Conservation (phyloP, 2,888 invertebrate genomes). For the Agriopis marginaria region DNA sequence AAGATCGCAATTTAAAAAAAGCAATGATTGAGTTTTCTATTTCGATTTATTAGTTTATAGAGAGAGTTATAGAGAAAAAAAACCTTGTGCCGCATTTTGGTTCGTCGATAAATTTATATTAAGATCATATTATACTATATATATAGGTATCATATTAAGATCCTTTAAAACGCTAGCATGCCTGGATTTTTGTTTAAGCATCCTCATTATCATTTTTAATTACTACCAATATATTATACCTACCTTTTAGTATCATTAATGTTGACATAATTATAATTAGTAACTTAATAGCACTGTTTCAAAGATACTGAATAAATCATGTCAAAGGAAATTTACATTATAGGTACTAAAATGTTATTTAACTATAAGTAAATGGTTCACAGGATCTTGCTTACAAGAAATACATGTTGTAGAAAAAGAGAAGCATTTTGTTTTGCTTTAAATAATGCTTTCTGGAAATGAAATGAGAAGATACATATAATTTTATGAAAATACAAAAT, state of each 20-base stretch:
- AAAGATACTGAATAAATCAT: constrained; percentile 5
- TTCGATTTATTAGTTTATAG: not conserved
- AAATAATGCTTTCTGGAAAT: too few relatives aligned
- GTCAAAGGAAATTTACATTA: not conserved
- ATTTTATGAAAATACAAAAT: not conserved
- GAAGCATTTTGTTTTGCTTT: too few relatives aligned
- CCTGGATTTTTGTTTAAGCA: not conserved
- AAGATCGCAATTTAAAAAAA: not conserved
- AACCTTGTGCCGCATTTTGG: not conserved
- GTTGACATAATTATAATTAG: not conserved
- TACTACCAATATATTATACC: not conserved
- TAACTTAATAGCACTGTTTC: constrained; percentile 2
- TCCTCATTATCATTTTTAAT: not conserved
- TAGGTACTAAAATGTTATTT: not conserved
- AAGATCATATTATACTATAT: too few relatives aligned
- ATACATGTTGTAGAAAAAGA: too few relatives aligned
- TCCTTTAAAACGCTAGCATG: not conserved
- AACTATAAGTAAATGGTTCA: not conserved
- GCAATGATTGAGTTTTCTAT: not conserved
- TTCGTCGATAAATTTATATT: not conserved
- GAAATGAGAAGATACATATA: too few relatives aligned
- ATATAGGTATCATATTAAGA: not conserved
- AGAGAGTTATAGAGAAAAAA: too few relatives aligned
- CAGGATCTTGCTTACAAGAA: not conserved
- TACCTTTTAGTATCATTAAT: not conserved